These are phyloP conservation scores for Lasioglossum vierecki DNA, from an alignment of 2,888 invertebrate genomes.

Conservation along the genomic window DNA sequence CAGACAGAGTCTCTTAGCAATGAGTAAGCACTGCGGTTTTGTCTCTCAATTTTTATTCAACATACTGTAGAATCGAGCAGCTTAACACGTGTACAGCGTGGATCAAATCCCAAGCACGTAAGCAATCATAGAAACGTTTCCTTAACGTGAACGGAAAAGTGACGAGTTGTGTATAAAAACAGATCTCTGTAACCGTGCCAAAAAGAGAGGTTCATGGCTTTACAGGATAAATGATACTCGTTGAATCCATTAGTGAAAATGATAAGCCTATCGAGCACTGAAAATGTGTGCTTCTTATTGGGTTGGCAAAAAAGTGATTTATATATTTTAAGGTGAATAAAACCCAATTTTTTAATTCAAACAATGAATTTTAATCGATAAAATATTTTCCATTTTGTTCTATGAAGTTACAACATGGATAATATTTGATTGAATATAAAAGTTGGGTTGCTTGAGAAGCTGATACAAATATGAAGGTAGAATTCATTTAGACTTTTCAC, in stretches of 20 bases:
- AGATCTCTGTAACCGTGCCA: not conserved
- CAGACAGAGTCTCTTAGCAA: constrained; percentile 48
- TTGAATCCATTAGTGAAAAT: not conserved
- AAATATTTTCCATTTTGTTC: too few species aligned
- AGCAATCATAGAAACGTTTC: constrained; percentile 26
- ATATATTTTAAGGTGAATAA: too few species aligned
- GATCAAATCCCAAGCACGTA: constrained; percentile 61
- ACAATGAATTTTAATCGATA: too few species aligned
- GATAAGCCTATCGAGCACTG: not conserved
- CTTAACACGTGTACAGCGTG: constrained; percentile 52
- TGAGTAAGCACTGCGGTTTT: constrained; percentile 58
- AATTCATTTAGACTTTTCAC: not conserved
- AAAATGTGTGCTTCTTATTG: not conserved
- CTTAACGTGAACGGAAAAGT: not conserved
- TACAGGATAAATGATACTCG: not conserved
- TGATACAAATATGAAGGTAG: too few species aligned
- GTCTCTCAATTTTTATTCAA: constrained; percentile 65
- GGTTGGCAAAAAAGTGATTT: too few species aligned
- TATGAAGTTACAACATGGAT: too few species aligned
- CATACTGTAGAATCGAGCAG: constrained; percentile 54
- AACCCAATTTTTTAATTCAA: too few species aligned
- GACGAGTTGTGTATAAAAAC: not conserved
- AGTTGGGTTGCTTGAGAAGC: too few species aligned
- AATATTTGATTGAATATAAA: too few species aligned
- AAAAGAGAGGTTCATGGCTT: not conserved